Percentiles rank a stretch among this genome's conserved stretches.
phyloP scores from a whole-genome alignment of 2,113 vertebrate genomes.

The Eptesicus fuscus region DNA sequence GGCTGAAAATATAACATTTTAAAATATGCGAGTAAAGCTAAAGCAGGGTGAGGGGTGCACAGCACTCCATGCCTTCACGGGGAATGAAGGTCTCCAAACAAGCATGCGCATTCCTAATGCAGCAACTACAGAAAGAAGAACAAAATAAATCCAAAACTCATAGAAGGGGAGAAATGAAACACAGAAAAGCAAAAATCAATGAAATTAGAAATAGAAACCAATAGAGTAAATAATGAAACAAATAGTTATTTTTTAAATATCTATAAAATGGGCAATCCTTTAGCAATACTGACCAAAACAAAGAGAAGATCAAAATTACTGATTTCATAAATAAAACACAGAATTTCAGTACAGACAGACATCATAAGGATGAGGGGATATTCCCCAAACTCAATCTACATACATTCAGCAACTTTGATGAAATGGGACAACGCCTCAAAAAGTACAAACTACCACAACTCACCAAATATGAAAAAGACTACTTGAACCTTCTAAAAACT shows the following conservation, averaged over 20 bases:
- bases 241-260: not conserved
- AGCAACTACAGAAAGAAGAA: not conserved
- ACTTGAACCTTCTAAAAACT: not conserved
- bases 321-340: not conserved
- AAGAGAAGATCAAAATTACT: not conserved
- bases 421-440: not conserved
- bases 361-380: not conserved
- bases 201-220: too few relatives aligned
- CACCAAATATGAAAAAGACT: not conserved
- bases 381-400: not conserved
- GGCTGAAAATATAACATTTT: not conserved
- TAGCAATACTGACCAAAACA: not conserved
- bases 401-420: not conserved
- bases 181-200: not conserved
- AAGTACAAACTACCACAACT: not conserved
- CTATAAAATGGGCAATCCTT: not conserved
- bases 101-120: not conserved
- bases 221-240: not conserved
- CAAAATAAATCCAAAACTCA: not conserved
- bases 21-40: not conserved
- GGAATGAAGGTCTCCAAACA: not conserved
- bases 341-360: not conserved
- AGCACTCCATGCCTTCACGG: not conserved
- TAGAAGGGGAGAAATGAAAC: not conserved
- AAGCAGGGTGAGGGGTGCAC: not conserved